Evolutionary conservation across 2,797 vertebrate species (phyloP), one percentile per base, ranked within the genome.

Genomic region (Sphenopsis melanotis): DNA sequence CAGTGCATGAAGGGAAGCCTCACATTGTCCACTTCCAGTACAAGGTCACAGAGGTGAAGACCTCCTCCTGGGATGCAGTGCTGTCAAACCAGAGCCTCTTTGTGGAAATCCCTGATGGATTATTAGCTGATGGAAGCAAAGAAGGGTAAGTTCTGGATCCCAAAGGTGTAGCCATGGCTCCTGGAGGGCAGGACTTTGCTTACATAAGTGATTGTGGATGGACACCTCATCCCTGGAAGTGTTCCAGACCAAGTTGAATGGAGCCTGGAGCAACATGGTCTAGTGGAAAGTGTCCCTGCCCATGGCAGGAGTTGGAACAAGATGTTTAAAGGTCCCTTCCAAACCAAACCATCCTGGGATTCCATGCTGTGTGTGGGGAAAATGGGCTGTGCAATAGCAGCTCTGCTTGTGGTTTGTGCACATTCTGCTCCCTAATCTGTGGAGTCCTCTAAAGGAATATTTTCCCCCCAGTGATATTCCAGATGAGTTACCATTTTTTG

Each of bases 41-140:
- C 97, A 99, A 99, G 97, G 98, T 99, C 96, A 99, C 97, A 15
- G 99, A 99, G 96, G 98, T 98, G 93, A 98, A 98, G 96, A 98
- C 98, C 60, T 99, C 98, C 90, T 98, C 96, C 97, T 99, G 99
- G 99, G 98, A 99, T 91, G 98, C 99, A 19, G 98, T 98, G 95
- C 98, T 99, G 49, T 98, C 98, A 24, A 98, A 98, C 69, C 98
- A 98, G 97, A 98, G 98, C 96, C 98, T 99, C 97, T 99, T 99
- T 96, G 98, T 99, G 98, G 99, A 99, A 98, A 98, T 99, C 92
- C 98, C 99, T 64, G 97, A 98, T 0, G 99, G 99, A 86, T 95
- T 97, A 70, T 98, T 99, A 97, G 98, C 98, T 78, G 99, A 99
- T 95, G 99, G 99, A 70, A 99, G 99, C 98, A 99, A 99, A 97